Conservation (phyloP, 2,888 invertebrate species). For the Pristionchus fissidentatus region DNA sequence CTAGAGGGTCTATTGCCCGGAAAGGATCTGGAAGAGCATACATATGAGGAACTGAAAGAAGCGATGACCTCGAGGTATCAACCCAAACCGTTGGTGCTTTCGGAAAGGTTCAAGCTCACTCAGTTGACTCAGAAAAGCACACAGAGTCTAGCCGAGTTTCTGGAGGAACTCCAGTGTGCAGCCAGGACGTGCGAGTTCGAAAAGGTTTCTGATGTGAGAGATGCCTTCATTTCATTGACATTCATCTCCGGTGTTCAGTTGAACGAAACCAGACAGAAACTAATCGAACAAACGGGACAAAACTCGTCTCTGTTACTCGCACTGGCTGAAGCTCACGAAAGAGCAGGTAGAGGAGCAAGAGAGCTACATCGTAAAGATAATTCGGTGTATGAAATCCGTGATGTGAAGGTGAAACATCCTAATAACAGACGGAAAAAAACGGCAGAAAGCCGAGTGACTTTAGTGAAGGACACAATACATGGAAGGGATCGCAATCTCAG, state of each 20-base stretch:
- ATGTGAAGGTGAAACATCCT: neutral
- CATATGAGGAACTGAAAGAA: slow-evolving; percentile 20
- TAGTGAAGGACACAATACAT: neutral
- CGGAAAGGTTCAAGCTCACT: neutral
- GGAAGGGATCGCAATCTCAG: neutral
- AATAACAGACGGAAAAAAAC: neutral
- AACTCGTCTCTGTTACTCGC: neutral
- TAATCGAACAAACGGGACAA: slow-evolving; percentile 2
- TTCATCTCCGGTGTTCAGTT: slow-evolving; percentile 35
- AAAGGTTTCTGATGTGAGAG: neutral
- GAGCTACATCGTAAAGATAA: neutral
- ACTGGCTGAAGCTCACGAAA: slow-evolving; percentile 25
- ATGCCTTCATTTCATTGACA: neutral
- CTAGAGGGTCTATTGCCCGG: slow-evolving; percentile 16
- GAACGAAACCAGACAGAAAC: neutral
- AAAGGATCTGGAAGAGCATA: neutral
- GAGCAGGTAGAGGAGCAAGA: slow-evolving; percentile 14
- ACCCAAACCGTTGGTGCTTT: slow-evolving; percentile 1
- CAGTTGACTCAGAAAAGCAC: neutral
- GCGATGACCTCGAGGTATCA: neutral
- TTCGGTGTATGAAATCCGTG: neutral
- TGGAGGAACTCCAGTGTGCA: neutral
- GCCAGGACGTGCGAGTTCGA: slow-evolving; percentile 33
- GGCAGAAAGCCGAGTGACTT: neutral
- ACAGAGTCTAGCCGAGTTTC: slow-evolving; percentile 10